A percentile compares a stretch with the other conserved stretches of the same genome.
These are phyloP conservation scores for Otus scops DNA, from an alignment of 2,797 vertebrate genomes.

Conservation along the genomic window DNA sequence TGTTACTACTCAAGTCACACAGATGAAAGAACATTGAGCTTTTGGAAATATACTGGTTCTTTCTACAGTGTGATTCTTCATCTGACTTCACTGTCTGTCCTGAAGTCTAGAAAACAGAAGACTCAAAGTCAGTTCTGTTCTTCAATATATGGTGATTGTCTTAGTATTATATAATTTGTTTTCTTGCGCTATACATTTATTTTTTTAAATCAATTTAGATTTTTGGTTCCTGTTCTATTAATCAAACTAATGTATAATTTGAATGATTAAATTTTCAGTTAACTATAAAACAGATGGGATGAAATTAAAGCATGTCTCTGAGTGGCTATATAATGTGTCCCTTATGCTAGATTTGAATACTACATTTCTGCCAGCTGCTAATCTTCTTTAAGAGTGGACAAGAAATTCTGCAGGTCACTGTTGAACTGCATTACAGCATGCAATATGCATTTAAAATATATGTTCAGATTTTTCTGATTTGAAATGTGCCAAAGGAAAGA, in stretches of 20 bases:
- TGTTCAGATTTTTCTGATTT: neutral
- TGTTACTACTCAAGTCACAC: neutral
- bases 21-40: neutral
- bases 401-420: neutral
- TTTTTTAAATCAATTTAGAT: neutral
- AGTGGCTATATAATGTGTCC: neutral
- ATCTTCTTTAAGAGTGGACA: neutral
- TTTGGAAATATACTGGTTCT: neutral
- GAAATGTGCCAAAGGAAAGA: neutral
- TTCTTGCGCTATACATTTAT: neutral
- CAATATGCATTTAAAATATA: neutral
- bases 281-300: neutral
- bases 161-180: neutral
- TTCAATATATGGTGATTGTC: neutral
- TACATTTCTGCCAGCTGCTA: neutral
- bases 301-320: neutral
- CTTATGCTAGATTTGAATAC: neutral
- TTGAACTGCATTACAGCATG: accelerated
- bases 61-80: neutral
- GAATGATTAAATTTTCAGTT: neutral
- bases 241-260: neutral
- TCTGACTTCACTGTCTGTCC: neutral
- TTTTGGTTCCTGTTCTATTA: neutral
- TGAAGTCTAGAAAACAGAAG: neutral
- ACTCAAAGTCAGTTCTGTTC: neutral